Evolutionary conservation across 92 coral and sea anemone species (phyloP).

Genomic region (Paramuricea clavata): DNA sequence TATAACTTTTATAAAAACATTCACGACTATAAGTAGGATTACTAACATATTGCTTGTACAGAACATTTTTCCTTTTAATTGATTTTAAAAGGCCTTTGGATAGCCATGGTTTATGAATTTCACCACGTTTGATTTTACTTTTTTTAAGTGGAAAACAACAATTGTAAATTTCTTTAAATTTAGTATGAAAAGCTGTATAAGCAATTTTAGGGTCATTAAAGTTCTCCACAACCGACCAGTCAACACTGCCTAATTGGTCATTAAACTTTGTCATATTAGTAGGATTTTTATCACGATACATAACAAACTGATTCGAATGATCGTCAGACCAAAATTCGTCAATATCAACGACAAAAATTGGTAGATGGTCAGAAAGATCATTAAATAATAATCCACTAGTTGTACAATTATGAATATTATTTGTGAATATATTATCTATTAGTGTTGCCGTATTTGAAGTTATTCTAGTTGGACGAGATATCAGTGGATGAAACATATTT

Average conservation of each 20-base stretch:
- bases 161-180: constrained; percentile 19
- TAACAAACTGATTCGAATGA: background rate
- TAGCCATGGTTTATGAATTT: constrained; percentile 8
- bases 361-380: constrained; percentile 74
- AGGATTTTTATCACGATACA: constrained; percentile 7
- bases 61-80: constrained; percentile 12
- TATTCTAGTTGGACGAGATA: constrained; percentile 73
- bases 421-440: constrained; percentile 74
- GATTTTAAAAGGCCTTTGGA: constrained; percentile 30
- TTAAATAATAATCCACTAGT: constrained; percentile 60
- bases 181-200: background rate
- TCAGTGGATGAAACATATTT: constrained; percentile 60
- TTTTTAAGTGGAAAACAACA: constrained; percentile 33
- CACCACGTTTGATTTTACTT: constrained; percentile 9
- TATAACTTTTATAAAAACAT: background rate
- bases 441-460: constrained; percentile 68
- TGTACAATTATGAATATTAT: constrained; percentile 6
- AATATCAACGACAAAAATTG: constrained; percentile 54
- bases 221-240: constrained; percentile 24
- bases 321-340: background rate
- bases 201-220: constrained; percentile 9
- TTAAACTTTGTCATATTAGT: background rate
- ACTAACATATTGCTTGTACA: constrained; percentile 18
- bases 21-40: constrained; percentile 26
- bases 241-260: background rate